phyloP scores from a whole-genome alignment of 2,113 vertebrate species.

The Centropus unirufus region DNA sequence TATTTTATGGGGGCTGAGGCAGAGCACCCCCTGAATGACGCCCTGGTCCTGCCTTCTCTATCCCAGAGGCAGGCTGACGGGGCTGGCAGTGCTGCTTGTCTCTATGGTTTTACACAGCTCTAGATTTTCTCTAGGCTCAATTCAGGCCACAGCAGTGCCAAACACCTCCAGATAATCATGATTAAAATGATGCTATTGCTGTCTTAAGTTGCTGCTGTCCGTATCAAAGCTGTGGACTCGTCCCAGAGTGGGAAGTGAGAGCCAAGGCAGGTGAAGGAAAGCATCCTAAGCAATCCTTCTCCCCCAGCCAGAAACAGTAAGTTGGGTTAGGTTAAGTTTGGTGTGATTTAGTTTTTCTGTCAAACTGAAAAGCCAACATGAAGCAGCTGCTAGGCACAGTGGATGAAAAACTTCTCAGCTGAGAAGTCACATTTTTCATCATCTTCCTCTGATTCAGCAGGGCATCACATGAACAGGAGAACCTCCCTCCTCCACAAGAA shows the following conservation, averaged over 20 bases:
- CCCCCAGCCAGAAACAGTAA: neutral
- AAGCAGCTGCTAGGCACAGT: neutral
- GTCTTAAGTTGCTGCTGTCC: neutral
- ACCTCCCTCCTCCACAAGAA: neutral
- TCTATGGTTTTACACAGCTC: neutral
- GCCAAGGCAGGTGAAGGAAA: neutral
- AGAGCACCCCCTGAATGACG: neutral
- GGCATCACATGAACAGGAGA: neutral
- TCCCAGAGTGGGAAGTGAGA: neutral
- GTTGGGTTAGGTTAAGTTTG: neutral
- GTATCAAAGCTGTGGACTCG: neutral
- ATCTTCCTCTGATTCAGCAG: neutral
- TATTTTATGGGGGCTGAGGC: neutral
- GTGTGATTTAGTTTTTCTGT: neutral
- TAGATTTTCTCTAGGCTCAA: neutral
- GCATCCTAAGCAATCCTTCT: neutral
- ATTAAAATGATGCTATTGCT: neutral
- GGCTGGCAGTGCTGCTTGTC: neutral
- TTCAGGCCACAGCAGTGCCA: neutral
- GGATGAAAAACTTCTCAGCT: neutral
- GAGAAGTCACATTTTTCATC: neutral
- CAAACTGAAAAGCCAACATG: neutral
- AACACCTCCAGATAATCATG: neutral
- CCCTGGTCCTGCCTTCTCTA: rapidly evolving
- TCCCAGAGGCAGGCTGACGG: neutral